Evolutionary conservation across 30 jellyfish, hydroid and myxozoan genomes (phyloP), one percentile per base, ranked within the genome.

Genomic region (Sanderia malayensis): DNA sequence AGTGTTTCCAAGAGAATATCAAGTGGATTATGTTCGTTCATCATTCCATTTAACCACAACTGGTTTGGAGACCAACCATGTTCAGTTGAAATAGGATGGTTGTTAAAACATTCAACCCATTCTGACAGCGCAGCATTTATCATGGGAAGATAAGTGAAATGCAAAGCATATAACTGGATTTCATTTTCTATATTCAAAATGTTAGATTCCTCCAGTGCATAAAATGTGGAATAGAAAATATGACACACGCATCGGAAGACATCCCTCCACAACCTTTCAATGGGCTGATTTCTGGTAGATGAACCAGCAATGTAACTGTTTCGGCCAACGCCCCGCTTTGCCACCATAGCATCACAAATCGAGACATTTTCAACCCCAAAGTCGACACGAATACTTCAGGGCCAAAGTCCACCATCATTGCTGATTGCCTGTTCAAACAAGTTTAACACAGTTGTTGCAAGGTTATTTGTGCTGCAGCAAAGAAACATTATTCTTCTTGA

Each of bases 341-440:
- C 65, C 26, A 29, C 64, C 76, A 73, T 73, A 4, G 75, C 74
- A 73, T 73, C 85, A 57, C 85, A 73, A 10, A 73, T 28, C 64
- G 55, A 8, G 13, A 73, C 85, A 47, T 73, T 73, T 45, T 73
- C 85, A 3, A 73, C 85, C 1, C 84, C 84, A 72, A 46, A 55
- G 76, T 73, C 85, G 9, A 70, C 82, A 2, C 82, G 33, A 2
- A 70, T 44, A 2, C 85, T 45, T 20, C 78, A 73, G 13, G 85
- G 85, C 85, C 85, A 73, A 73, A 52, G 41, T 30, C 47, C 63
- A 13, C 85, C 74, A 2, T 73, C 44, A 13, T n/a, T 63, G 6
- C 7, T 19, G 4, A 73, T 47, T 19, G 76, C 61, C 17, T 46
- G 23, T 8, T 2, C 4, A 26, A 70, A 70, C 13, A 21, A 37